A percentile compares a stretch with the other conserved stretches of the same genome.
Conservation (phyloP, 2,888 invertebrate species). For the Chydorus sphaericus region DNA sequence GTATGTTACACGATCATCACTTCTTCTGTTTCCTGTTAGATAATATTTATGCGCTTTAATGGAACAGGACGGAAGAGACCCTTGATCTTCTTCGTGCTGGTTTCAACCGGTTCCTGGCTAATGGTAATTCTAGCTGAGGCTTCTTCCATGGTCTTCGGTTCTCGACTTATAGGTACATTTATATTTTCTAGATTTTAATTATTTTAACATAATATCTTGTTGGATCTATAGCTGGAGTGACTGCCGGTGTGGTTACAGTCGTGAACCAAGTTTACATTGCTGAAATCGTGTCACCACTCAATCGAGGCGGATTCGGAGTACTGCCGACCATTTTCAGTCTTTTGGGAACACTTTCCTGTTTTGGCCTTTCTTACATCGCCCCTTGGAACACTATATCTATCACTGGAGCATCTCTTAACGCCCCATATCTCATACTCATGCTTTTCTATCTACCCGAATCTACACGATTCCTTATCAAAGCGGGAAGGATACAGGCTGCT, state of each 20-base stretch:
- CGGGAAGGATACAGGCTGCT: conserved; percentile 2
- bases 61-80: conserved; percentile 3
- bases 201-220: too few species aligned
- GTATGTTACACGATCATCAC: background rate
- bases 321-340: conserved; percentile 25
- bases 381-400: conserved; percentile 9
- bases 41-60: background rate
- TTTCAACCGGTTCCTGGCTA: conserved; percentile 7
- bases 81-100: conserved; percentile 1
- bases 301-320: conserved; percentile 32
- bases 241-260: conserved; percentile 12
- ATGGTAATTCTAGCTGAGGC: conserved; percentile 10
- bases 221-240: conserved; percentile 3
- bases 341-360: conserved; percentile 40
- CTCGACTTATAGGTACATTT: conserved; percentile 6
- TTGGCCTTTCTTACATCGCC: conserved; percentile 30
- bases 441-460: conserved; percentile 13
- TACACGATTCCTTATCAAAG: conserved; percentile 9
- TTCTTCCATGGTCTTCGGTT: conserved; percentile 10
- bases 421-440: conserved; percentile 10
- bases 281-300: conserved; percentile 30
- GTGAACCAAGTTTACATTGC: conserved; percentile 13
- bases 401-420: conserved; percentile 5
- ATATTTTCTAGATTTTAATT: too few species aligned
- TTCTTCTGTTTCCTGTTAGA: background rate